Conservation (phyloP, 1,140 invertebrate species). For the Zaprionus ghesquierei region DNA sequence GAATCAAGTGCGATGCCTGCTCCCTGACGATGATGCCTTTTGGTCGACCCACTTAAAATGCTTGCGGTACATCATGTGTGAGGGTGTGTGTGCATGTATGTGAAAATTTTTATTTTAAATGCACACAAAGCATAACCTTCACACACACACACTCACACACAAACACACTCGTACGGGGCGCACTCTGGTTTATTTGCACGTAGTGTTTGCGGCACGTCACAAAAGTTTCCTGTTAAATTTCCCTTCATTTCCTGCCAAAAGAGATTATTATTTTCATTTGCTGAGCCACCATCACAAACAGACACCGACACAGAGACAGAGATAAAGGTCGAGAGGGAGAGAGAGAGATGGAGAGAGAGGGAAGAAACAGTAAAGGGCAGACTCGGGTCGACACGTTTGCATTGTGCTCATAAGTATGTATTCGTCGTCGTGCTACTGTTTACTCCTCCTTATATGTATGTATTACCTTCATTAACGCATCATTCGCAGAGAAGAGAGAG, state of each 20-base stretch:
- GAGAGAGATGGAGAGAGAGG: background rate
- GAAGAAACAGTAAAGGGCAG: background rate
- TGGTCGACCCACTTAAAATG: background rate
- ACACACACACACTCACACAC: background rate
- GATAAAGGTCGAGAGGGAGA: background rate
- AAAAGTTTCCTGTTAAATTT: conserved; percentile 79
- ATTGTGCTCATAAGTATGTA: conserved; percentile 48
- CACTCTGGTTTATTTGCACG: conserved; percentile 49
- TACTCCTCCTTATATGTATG: conserved; percentile 52
- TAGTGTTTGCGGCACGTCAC: conserved; percentile 74
- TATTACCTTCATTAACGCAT: conserved; percentile 71
- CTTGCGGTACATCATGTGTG: background rate
- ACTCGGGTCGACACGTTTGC: conserved; percentile 17
- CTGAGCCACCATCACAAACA: conserved; percentile 56
- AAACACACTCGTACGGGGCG: background rate
- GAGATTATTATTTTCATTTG: conserved; percentile 79
- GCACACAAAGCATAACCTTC: background rate
- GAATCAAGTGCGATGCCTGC: background rate
- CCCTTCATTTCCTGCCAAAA: conserved; percentile 76
- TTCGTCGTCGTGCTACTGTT: conserved; percentile 57
- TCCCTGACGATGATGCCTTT: background rate
- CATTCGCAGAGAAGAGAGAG: conserved; percentile 40
- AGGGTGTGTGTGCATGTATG: background rate
- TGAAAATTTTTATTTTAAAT: background rate
- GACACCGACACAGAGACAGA: conserved; percentile 9